Evolutionary conservation across 1,140 invertebrate genomes (phyloP), one percentile per base, ranked within the genome.

Genomic region (Trichonephila inaurata): DNA sequence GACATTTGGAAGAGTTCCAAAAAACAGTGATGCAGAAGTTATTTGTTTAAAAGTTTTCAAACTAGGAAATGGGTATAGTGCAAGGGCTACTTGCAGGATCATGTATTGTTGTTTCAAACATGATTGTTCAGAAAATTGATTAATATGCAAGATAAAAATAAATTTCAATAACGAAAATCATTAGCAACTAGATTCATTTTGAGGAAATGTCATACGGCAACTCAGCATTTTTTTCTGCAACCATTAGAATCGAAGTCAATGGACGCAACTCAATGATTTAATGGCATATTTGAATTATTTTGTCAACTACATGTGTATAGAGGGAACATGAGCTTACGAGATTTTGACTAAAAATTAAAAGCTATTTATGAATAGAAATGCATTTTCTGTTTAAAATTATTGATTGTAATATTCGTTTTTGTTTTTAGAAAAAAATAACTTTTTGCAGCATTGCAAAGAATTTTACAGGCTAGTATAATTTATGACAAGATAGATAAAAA

Each of bases 11-110:
- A 58, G 8, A 28, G 7, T 91, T 91, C 89, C 89, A 91, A 60
- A 28, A 91, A 58, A 72, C 89, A 82, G 69, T 82, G 89, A 91
- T 82, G 89, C 89, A 82, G 82, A 91, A 91, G 62, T 91, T 91
- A 91, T 91, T 91, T 82, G 58, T 91, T 82, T 91, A 91, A 91
- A 91, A 91, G 66, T 81, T 91, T 91, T 51, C 81, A 91, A 91
- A 51, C 81, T n/a, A 72, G 89, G 40, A 21, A 19, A 85, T 60
- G 19, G n/a, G 19, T 58, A 24, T 85, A 85, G 60, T 8, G 82
- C 51, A 60, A 85, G 21, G 6, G 44, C 82, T 85, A 58, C 58
- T 24, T 85, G 12, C 24, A 58, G 58, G 44, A 58, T 85, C 82
- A n/a, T 24, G 51, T 19, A 85, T 60, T 85, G 44, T 24, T 14